These are phyloP conservation scores for Drosophila azteca DNA, from an alignment of 1,140 invertebrate species.

Conservation along the genomic window DNA sequence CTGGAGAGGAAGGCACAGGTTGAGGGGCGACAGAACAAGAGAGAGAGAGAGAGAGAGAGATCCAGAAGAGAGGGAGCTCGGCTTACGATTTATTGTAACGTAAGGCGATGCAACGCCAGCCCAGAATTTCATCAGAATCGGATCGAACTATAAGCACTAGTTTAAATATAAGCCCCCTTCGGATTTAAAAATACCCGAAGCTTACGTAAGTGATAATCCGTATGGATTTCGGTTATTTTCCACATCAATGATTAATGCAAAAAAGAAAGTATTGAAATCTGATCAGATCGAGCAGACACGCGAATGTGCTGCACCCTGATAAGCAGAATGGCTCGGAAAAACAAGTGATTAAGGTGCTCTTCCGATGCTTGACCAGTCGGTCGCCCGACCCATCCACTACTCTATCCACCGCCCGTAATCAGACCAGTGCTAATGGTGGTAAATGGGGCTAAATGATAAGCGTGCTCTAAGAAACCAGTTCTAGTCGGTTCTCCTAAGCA, in stretches of 20 bases:
- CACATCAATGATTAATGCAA: constrained; percentile 47
- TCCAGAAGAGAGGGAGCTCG: constrained; percentile 5
- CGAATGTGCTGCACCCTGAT: constrained; percentile 48
- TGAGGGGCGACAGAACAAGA: constrained; percentile 6
- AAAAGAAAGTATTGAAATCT: constrained; percentile 58
- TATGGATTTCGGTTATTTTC: constrained; percentile 61
- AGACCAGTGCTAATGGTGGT: constrained; percentile 41
- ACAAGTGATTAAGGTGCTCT: constrained; percentile 41
- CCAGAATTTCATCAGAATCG: constrained; percentile 38
- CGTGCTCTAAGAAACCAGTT: constrained; percentile 49
- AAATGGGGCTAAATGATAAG: constrained; percentile 53
- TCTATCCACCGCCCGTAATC: constrained; percentile 36
- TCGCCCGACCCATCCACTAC: constrained; percentile 4
- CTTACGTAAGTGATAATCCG: constrained; percentile 33
- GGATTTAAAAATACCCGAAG: constrained; percentile 32
- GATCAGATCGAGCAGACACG: constrained; percentile 18
- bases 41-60: neutral
- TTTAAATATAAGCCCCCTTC: constrained; percentile 18
- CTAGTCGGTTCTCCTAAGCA: constrained; percentile 43
- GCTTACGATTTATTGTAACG: constrained; percentile 23
- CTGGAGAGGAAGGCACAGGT: constrained; percentile 8
- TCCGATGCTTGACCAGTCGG: constrained; percentile 32
- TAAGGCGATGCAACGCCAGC: constrained; percentile 17
- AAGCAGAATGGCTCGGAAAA: constrained; percentile 29
- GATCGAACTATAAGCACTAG: constrained; percentile 5